Evolutionary conservation across 2,888 invertebrate species (phyloP).

Genomic region (Eilema sororculum): DNA sequence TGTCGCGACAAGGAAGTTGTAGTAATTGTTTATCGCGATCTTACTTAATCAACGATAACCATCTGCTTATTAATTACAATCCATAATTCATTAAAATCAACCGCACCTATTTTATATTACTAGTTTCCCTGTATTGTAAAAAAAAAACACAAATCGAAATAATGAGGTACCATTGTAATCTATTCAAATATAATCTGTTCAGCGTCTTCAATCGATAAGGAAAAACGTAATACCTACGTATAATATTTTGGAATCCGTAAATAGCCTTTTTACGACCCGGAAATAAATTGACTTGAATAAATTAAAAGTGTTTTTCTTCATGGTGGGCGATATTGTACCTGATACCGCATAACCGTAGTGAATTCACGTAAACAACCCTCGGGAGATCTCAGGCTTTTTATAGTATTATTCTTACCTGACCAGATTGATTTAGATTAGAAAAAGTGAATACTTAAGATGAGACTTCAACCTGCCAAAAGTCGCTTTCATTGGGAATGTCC

Average conservation of each 20-base stretch:
- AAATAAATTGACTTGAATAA: conserved; percentile 69
- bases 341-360: conserved; percentile 40
- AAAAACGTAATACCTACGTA: conserved; percentile 26
- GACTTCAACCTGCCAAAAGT: too few species aligned
- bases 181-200: conserved; percentile 48
- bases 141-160: conserved; percentile 28
- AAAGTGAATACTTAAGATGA: too few species aligned
- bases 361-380: conserved; percentile 67
- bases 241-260: conserved; percentile 42
- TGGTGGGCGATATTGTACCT: conserved; percentile 56
- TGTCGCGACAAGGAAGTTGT: conserved; percentile 14
- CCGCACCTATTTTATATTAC: conserved; percentile 20
- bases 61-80: conserved; percentile 17
- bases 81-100: conserved; percentile 14
- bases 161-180: conserved; percentile 35
- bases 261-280: conserved; percentile 50
- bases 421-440: too few species aligned
- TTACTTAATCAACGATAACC: conserved; percentile 13
- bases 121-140: conserved; percentile 16
- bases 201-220: conserved; percentile 36
- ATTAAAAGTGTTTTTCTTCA: conserved; percentile 71
- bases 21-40: conserved; percentile 6
- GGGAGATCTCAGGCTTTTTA: not conserved
- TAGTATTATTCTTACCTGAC: not conserved
- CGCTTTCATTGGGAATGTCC: too few species aligned